These are phyloP conservation scores for Brachionus rubens DNA, from an alignment of 1,140 invertebrate species.

Conservation along the genomic window DNA sequence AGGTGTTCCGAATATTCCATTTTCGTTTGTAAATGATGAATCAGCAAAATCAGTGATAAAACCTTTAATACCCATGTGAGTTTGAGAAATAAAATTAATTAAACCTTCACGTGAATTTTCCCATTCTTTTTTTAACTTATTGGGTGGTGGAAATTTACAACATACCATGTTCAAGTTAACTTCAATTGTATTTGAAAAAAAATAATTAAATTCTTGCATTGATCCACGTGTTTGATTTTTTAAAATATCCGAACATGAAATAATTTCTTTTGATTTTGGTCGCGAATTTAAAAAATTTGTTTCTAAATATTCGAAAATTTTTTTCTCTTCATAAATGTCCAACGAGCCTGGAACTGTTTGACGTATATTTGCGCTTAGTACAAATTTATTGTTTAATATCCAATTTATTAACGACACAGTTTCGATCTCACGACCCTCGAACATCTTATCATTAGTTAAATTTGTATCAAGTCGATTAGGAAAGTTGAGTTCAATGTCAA, in stretches of 20 bases:
- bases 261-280: background rate
- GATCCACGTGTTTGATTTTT: constrained; percentile 61
- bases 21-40: constrained; percentile 6
- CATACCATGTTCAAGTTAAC: constrained; percentile 93
- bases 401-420: constrained; percentile 86
- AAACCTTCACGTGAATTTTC: constrained; percentile 29
- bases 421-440: constrained; percentile 81
- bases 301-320: background rate
- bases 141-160: constrained; percentile 79
- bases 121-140: constrained; percentile 30
- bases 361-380: constrained; percentile 91
- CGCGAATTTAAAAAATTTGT: background rate
- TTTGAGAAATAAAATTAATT: constrained; percentile 61
- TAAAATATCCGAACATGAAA: background rate
- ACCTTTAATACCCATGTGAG: constrained; percentile 81
- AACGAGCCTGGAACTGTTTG: constrained; percentile 72
- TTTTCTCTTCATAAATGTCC: background rate
- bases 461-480: constrained; percentile 67
- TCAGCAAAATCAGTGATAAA: constrained; percentile 65
- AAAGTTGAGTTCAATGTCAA: constrained; percentile 95
- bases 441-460: constrained; percentile 65
- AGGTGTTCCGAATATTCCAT: constrained; percentile 5
- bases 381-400: constrained; percentile 83
- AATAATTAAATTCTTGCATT: constrained; percentile 98
- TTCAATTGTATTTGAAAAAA: constrained; percentile 96